These are phyloP conservation scores for Grus americana DNA, from an alignment of 2,113 vertebrate species.

Conservation along the genomic window DNA sequence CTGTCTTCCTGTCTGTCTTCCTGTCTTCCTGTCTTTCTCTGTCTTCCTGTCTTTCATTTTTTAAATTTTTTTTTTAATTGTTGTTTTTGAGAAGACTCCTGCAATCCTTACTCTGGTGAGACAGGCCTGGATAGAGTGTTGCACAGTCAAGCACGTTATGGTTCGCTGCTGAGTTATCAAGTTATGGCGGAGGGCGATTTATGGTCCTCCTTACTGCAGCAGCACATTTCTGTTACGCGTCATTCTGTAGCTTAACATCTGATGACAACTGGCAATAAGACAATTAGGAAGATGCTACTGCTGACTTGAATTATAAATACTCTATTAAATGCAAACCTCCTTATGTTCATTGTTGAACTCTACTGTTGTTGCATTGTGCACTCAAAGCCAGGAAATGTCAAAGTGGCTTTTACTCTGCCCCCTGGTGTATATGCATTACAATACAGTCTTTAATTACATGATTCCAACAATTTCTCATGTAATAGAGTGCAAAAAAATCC, in stretches of 20 bases:
- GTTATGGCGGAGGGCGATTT: not conserved
- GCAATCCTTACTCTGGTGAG: not conserved
- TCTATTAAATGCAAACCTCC: not conserved
- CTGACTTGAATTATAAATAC: slow-evolving; percentile 39
- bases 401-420: not conserved
- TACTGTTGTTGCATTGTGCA: not conserved
- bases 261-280: slow-evolving; percentile 47
- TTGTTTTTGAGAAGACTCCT: not conserved
- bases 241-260: slow-evolving; percentile 23
- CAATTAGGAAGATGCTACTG: slow-evolving; percentile 17
- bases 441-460: not conserved
- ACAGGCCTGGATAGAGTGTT: not conserved
- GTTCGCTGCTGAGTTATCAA: not conserved
- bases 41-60: too few species aligned
- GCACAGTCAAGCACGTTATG: not conserved
- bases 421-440: not conserved
- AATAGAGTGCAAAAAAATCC: not conserved
- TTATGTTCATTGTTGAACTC: not conserved
- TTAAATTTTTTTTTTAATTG: not conserved
- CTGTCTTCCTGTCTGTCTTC: too few species aligned
- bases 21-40: too few species aligned
- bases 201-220: not conserved
- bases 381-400: not conserved
- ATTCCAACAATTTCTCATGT: not conserved
- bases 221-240: not conserved